Evolutionary conservation across 2,888 invertebrate genomes (phyloP).

Genomic region (Tetrapedia diversipes): DNA sequence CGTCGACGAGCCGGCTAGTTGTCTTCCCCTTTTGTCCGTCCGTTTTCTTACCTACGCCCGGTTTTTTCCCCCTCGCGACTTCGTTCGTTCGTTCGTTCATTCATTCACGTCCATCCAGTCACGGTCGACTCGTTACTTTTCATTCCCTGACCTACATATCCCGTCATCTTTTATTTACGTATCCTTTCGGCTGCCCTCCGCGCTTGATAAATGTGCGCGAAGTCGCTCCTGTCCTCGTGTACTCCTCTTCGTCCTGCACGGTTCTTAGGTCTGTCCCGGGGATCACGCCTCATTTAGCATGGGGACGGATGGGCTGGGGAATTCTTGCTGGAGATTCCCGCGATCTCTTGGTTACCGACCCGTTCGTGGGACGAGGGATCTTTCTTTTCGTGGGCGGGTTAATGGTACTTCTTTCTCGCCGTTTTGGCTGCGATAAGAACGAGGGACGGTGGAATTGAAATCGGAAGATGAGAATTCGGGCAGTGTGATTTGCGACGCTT

Average conservation of each 20-base stretch:
- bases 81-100: constrained; percentile 49
- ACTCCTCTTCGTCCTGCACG: not conserved
- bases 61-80: constrained; percentile 43
- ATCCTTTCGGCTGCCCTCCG: constrained; percentile 25
- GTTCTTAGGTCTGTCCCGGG: too few species aligned
- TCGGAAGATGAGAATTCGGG: too few species aligned
- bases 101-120: constrained; percentile 66
- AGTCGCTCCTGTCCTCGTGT: not conserved
- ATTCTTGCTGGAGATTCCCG: too few species aligned
- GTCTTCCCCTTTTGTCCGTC: constrained; percentile 36
- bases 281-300: too few species aligned
- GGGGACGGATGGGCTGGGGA: too few species aligned
- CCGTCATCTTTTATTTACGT: constrained; percentile 56
- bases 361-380: too few species aligned
- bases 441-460: too few species aligned
- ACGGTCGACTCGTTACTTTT: constrained; percentile 65
- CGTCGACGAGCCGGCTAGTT: constrained; percentile 14
- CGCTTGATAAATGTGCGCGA: constrained; percentile 44
- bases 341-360: too few species aligned
- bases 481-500: too few species aligned
- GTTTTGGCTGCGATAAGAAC: too few species aligned
- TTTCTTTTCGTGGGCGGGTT: too few species aligned
- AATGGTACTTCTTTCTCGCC: too few species aligned
- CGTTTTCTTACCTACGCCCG: constrained; percentile 36
- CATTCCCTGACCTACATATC: constrained; percentile 61